Conservation (phyloP, 2,797 vertebrate species). For the Oryzias dopingdopingensis region DNA sequence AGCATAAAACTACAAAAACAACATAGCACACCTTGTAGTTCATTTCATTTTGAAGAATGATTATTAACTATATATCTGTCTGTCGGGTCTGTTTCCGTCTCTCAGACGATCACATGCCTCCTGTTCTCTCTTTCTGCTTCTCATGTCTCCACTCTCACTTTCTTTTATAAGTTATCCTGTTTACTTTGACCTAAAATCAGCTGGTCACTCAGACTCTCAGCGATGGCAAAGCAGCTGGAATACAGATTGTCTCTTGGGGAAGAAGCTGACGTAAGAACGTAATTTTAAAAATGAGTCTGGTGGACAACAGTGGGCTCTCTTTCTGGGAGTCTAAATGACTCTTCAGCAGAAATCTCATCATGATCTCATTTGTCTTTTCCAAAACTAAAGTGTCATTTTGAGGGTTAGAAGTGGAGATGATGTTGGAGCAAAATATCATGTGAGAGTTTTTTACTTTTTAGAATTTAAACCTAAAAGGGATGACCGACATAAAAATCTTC, state of each 20-base stretch:
- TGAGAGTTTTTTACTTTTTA: background rate
- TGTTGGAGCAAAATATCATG: conserved; percentile 4
- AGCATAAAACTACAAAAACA: too few relatives aligned
- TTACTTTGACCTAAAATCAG: conserved; percentile 16
- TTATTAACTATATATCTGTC: background rate
- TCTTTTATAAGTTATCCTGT: conserved; percentile 17
- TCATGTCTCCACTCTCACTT: conserved; percentile 14
- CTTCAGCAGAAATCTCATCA: conserved; percentile 21
- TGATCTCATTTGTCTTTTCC: conserved; percentile 10
- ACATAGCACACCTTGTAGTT: too few relatives aligned
- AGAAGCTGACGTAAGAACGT: conserved; percentile 9
- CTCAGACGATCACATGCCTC: conserved; percentile 4
- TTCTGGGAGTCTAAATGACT: conserved; percentile 17
- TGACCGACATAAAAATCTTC: background rate
- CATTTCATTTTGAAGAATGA: too few relatives aligned
- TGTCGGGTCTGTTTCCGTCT: conserved; percentile 9
- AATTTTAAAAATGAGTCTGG: conserved; percentile 8
- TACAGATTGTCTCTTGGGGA: conserved; percentile 33
- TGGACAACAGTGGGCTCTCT: conserved; percentile 22
- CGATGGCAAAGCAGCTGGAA: conserved; percentile 37
- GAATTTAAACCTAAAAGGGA: conserved; percentile 8
- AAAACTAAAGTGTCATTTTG: background rate
- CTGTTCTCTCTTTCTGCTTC: conserved; percentile 6
- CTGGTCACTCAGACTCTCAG: conserved; percentile 36
- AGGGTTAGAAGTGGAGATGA: background rate